phyloP scores from a whole-genome alignment of 2,113 vertebrate genomes.

The Aix galericulata region DNA sequence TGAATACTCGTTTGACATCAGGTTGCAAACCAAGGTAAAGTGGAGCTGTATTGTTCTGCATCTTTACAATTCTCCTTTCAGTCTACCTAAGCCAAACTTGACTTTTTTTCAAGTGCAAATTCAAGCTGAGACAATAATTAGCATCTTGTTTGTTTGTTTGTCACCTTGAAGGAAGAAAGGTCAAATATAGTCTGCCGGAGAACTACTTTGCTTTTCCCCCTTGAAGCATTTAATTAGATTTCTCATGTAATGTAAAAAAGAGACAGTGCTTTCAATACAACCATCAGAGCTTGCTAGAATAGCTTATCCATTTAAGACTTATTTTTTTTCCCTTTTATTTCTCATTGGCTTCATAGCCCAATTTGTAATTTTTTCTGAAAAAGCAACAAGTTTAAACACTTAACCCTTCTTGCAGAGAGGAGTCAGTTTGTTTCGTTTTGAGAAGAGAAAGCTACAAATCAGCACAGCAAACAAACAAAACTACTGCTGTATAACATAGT shows the following conservation, averaged over 20 bases:
- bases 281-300: neutral
- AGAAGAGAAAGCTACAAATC: neutral
- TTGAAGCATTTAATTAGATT: slow-evolving; percentile 45
- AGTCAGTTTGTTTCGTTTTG: neutral
- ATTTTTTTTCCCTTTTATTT: neutral
- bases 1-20: neutral
- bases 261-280: neutral
- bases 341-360: neutral
- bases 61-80: neutral
- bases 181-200: slow-evolving; percentile 15
- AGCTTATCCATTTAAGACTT: neutral
- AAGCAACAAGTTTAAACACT: neutral
- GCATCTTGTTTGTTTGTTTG: slow-evolving; percentile 26
- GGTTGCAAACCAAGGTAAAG: neutral
- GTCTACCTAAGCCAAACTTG: neutral
- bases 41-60: neutral
- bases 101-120: neutral
- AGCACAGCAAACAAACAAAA: neutral
- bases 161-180: slow-evolving; percentile 40
- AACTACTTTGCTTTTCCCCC: slow-evolving; percentile 22
- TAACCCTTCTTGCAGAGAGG: neutral
- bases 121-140: slow-evolving; percentile 57
- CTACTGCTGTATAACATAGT: neutral
- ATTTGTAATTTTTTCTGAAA: slow-evolving; percentile 5
- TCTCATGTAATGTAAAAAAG: neutral